A percentile compares a stretch with the other conserved stretches of the same genome.
Conservation (phyloP, 1,140 invertebrate species). For the Sycophila sp. region DNA sequence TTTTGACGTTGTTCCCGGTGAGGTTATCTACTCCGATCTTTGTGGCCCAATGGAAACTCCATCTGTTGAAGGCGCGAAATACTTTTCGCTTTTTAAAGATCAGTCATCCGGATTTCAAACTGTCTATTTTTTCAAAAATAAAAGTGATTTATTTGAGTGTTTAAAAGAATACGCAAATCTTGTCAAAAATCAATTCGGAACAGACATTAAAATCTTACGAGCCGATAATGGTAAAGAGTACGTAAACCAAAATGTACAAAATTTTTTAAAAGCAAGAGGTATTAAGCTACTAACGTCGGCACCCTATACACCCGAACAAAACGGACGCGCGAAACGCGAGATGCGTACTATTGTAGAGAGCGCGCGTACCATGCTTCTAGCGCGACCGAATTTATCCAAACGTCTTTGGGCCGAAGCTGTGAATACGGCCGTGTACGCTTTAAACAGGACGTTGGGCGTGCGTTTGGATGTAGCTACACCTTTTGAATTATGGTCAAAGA, state of each 20-base stretch:
- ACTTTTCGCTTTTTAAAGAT: conserved; percentile 57
- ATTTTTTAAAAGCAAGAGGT: background rate
- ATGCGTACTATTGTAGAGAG: conserved; percentile 32
- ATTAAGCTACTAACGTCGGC: background rate
- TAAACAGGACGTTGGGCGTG: background rate
- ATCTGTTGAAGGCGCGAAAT: conserved; percentile 51
- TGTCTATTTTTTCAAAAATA: conserved; percentile 60
- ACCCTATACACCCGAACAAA: conserved; percentile 25
- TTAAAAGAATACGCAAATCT: background rate
- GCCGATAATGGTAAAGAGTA: conserved; percentile 15
- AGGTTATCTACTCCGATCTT: no score
- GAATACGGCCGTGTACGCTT: conserved; percentile 21
- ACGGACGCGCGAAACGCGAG: conserved; percentile 24
- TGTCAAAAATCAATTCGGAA: background rate
- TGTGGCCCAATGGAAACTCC: conserved; percentile 50
- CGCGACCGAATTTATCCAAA: conserved; percentile 48
- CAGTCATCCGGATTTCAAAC: conserved; percentile 49
- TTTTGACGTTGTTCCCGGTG: background rate
- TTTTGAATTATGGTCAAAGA: background rate
- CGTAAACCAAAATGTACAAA: background rate
- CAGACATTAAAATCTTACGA: background rate
- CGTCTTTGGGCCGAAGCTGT: conserved; percentile 19
- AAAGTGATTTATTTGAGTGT: conserved; percentile 38
- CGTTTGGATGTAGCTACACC: background rate
- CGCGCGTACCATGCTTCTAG: conserved; percentile 56